Evolutionary conservation across 2,113 vertebrate genomes (phyloP), one percentile per base, ranked within the genome.

Genomic region (Hepsetus odoe): DNA sequence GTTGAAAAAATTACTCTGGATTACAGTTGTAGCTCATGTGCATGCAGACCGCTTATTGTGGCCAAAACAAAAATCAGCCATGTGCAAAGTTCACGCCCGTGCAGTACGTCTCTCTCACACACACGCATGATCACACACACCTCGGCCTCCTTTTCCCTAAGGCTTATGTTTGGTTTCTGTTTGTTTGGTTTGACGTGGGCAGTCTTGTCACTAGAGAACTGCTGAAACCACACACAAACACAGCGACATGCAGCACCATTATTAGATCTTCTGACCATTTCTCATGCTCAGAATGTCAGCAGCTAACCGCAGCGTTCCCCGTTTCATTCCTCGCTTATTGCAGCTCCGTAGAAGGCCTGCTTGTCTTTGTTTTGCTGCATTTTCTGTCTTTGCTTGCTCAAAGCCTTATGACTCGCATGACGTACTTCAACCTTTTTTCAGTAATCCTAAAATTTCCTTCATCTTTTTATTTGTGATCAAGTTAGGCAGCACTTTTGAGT

Each of bases 161-260:
- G 28, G 56, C 5, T 26, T 59, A 26, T 30, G 56, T 30, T 59
- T 62, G 28, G 59, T 7, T 20, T 62, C 30, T 62, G 28, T 62
- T 62, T 62, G 24, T 61, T 51, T 51, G 16, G 18, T n/a, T 51
- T 30, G 58, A 61, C 58, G 30, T 30, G 26, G 11, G 32, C 58
- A 61, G 24, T 61, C 59, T 20, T 1, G 30, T 62, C 30, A 55
- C 20, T 22, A 22, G 28, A 16, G 59, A 62, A 4, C 7, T 62
- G 59, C 16, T 28, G 33, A 62, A 33, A 62, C 30, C 61, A n/a
- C 59, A 62, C 59, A 62, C 28, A 62, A 61, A 30, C 59, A 62
- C 4, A 55, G 51, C 1, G 22, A 55, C 22, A 20, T 55, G 51
- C 51, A 55, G 51, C n/a, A 18, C 26, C 59, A 62, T 62, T 62